These are phyloP conservation scores for Alca torda DNA, from an alignment of 2,797 vertebrate genomes.

Conservation along the genomic window DNA sequence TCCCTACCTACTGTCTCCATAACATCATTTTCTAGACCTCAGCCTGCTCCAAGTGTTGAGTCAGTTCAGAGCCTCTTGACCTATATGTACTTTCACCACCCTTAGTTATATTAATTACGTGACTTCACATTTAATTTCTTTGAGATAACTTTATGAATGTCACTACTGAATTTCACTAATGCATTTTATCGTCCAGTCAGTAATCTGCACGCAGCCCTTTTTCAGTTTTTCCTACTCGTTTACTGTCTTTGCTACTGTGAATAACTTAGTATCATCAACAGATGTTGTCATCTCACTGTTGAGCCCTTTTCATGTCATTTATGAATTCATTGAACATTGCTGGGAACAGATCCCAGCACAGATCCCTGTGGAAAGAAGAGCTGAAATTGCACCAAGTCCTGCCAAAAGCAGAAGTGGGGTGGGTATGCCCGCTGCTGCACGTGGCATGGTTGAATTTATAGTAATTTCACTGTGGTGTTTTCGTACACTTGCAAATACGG, in stretches of 20 bases:
- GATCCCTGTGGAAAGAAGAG: not conserved
- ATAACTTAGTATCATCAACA: not conserved
- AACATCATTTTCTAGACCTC: not conserved
- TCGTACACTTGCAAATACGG: not conserved
- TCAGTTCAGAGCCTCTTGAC: not conserved
- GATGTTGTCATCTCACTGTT: conserved; percentile 10
- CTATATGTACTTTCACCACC: rapidly evolving
- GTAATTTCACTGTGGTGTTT: not conserved
- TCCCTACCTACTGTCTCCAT: not conserved
- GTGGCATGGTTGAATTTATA: not conserved
- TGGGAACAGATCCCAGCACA: conserved; percentile 47
- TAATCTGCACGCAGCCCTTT: rapidly evolving
- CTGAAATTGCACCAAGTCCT: not conserved
- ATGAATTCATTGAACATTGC: not conserved
- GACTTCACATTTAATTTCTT: not conserved
- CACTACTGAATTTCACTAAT: not conserved
- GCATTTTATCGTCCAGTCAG: not conserved
- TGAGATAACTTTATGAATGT: not conserved
- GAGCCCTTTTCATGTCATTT: conserved; percentile 35
- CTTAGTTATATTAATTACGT: no score
- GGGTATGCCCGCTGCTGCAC: not conserved
- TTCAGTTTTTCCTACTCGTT: not conserved
- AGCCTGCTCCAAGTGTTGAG: not conserved
- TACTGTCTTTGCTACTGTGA: not conserved
- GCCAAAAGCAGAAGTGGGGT: not conserved